Evolutionary conservation across 1,140 invertebrate genomes (phyloP), one percentile per base, ranked within the genome.

Genomic region (Leguminivora glycinivorella): DNA sequence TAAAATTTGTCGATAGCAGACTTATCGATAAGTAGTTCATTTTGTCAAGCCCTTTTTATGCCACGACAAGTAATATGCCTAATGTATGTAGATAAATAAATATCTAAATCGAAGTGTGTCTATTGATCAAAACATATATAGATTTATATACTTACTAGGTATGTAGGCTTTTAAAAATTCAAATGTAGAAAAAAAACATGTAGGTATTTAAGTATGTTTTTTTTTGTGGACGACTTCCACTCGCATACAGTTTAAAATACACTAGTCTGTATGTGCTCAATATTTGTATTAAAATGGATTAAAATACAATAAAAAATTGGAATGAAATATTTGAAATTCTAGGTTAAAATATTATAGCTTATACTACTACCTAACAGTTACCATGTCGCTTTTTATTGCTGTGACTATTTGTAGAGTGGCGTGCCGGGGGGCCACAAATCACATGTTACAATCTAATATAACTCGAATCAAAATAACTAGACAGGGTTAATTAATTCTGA

Each of bases 401-500:
- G 25, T 26, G 25, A 63, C 26, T 31, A 63, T 63, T 63, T 31
- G 26, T 63, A 63, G 17, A 17, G 26, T 63, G 26, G 58, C 58
- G 58, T 63, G 58, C 25, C 25, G 4, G 5, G 58, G 19, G 58
- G 14, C 26, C 24, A 63, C 58, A 63, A 63, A 63, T 31, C 58
- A 63, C 26, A 63, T 63, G 56, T 58, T 58, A 29, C 17, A 63
- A 34, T 63, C 58, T 63, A 63, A 63, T 63, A 63, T 29, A 31
- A 63, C 9, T 58, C 25, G 12, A 31, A 63, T 63, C 58, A 63
- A 29, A 63, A 63, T 31, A 63, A 60, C 56, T 29, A 63, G 58
- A 63, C 58, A 34, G 58, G 58, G 14, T 63, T 63, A 63, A 63
- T 63, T 63, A 63, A 63, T 58, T 58, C 56, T 12, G 25, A 58